Evolutionary conservation across 2,888 invertebrate species (phyloP), one percentile per base, ranked within the genome.

Genomic region (Mesorhabditis belari): DNA sequence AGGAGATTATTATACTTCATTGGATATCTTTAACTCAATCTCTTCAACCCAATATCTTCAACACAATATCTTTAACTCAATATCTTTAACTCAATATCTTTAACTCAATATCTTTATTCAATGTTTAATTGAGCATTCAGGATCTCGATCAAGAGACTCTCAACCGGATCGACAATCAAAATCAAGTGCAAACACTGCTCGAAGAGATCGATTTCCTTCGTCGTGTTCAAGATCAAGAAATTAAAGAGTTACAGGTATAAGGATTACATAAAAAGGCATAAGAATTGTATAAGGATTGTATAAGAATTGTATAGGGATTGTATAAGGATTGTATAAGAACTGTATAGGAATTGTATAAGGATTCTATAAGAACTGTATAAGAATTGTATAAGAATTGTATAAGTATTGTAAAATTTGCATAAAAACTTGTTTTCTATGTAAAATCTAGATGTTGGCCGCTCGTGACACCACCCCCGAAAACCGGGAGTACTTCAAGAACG

Each of bases 401-500:
- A 84, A 73, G 75, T 84, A 70, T 83, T 83, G 71, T 84, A 84
- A n/a, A n/a, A n/a, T n/a, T n/a, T n/a, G n/a, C 63, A 73, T 85
- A 55, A 81, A 82, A n/a, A 24, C 21, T 51, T 21, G 9, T 51
- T 23, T 51, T 62, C 49, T n/a, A n/a, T n/a, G n/a, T n/a, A n/a
- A n/a, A n/a, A n/a, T n/a, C n/a, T 24, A 62, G 63, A 82, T 83
- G 49, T 77, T 84, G 62, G 83, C 83, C 5, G 81, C 83, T 74
- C 76, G 83, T 25, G 84, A 84, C 73, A 83, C 84, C 5, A 83
- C 83, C 2, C 81, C 81, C 29, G 84, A 84, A 73, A 83, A 84
- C 79, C 77, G 84, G 19, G 83, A 84, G 69, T 85, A 81, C 82
- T 84, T 85, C 84, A 84, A 83, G 81, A 84, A 82, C 73, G 84